Conservation (phyloP, 2,888 invertebrate species). For the Drosophila ustulata region DNA sequence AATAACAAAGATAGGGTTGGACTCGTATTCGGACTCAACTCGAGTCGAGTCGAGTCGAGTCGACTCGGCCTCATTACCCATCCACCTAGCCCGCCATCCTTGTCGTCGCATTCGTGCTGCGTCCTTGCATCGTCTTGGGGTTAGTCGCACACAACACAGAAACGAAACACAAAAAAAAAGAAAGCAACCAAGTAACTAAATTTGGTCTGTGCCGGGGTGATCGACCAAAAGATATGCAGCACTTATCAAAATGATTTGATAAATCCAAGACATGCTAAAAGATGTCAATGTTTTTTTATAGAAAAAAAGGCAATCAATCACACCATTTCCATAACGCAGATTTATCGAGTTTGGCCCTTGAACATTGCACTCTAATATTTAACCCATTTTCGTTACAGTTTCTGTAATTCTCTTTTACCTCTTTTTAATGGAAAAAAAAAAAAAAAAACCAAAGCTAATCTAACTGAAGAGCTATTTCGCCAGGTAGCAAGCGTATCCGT, state of each 20-base stretch:
- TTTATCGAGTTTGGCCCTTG: too few relatives aligned
- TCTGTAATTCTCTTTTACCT: too few relatives aligned
- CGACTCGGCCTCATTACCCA: constrained; percentile 22
- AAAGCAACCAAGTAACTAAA: not conserved
- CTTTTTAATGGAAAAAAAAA: too few relatives aligned
- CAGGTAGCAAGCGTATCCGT: too few relatives aligned
- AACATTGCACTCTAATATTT: too few relatives aligned
- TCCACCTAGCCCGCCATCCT: constrained; percentile 11
- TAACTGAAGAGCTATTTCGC: too few relatives aligned
- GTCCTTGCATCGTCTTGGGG: constrained; percentile 39
- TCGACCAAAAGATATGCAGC: constrained; percentile 7
- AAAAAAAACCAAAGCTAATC: too few relatives aligned
- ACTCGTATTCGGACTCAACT: constrained; percentile 29
- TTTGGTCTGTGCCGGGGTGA: not conserved
- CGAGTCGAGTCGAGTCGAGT: not conserved
- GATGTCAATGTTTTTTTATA: too few relatives aligned
- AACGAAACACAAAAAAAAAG: not conserved
- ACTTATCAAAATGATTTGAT: not conserved
- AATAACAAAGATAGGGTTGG: constrained; percentile 74
- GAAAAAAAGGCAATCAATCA: too few relatives aligned
- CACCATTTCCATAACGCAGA: too few relatives aligned
- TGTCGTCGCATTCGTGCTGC: not conserved
- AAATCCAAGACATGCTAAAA: too few relatives aligned
- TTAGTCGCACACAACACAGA: constrained; percentile 18
- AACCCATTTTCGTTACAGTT: too few relatives aligned